Evolutionary conservation across 2,888 invertebrate species (phyloP).

Genomic region (Junonia oenone): DNA sequence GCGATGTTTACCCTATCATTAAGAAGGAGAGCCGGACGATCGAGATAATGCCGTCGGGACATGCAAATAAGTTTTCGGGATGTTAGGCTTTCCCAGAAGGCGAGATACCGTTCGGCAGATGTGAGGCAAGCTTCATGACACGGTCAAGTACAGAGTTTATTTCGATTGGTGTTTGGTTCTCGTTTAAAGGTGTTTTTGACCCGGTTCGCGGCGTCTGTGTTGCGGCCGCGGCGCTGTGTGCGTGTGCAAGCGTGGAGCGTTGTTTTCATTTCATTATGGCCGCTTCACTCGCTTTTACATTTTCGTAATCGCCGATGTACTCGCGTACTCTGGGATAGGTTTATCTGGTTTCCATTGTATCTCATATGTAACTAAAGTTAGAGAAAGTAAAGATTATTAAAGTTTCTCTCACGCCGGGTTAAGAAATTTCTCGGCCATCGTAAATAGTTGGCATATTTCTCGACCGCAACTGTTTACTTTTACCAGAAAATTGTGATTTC

Average conservation of each 20-base stretch:
- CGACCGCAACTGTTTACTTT: slow-evolving; percentile 45
- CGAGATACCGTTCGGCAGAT: slow-evolving; percentile 74
- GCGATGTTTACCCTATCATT: slow-evolving; percentile 71
- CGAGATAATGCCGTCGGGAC: slow-evolving; percentile 67
- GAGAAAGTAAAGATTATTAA: slow-evolving; percentile 17
- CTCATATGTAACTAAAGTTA: background rate
- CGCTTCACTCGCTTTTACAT: slow-evolving; percentile 73
- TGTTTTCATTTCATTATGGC: slow-evolving; percentile 74
- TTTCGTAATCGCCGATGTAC: slow-evolving; percentile 71
- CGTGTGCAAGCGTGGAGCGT: slow-evolving; percentile 55
- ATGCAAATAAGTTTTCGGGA: slow-evolving; percentile 74
- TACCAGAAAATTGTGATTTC: slow-evolving; percentile 64
- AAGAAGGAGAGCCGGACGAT: slow-evolving; percentile 50
- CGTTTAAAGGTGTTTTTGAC: slow-evolving; percentile 76
- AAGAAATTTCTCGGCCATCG: slow-evolving; percentile 33
- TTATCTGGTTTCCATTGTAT: slow-evolving; percentile 36
- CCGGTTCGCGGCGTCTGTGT: slow-evolving; percentile 58
- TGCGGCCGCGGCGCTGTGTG: slow-evolving; percentile 41
- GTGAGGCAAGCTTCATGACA: slow-evolving; percentile 65
- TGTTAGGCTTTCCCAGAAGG: slow-evolving; percentile 75
- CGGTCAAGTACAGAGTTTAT: slow-evolving; percentile 72
- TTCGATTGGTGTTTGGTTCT: slow-evolving; percentile 69
- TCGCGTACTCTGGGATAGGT: slow-evolving; percentile 51
- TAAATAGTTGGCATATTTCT: slow-evolving; percentile 36
- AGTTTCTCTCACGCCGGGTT: slow-evolving; percentile 22